Base-by-base conservation (phyloP, 2,113 vertebrate species). In the Phylloscopus trochiloides region DNA sequence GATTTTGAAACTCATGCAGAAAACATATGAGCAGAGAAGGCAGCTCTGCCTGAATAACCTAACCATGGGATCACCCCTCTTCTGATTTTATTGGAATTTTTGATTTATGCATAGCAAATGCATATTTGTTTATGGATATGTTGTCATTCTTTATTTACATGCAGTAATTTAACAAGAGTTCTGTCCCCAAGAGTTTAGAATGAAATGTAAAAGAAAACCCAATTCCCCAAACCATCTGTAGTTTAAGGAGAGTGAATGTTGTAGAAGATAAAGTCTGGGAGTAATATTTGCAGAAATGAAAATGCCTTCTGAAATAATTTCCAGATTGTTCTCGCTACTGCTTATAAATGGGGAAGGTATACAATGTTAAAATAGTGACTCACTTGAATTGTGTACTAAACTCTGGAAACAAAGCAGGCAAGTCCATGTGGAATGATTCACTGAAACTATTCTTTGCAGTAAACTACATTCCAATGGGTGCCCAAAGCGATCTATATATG, bases 341-440 rank as follows among this genome's bases (percentile, higher is more conserved):
- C 86, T 90, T 90, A 94, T 95, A 96, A 97, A 96, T 96, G 97
- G 95, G 94, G 96, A 97, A 97, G 80, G 75, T 97, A 95, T 91
- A 95, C 78, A 93, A 45, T 91, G 81, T 90, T 90, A 96, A 96
- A 97, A 88, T 85, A 74, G 55, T 96, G 90, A 95, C 84, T 97
- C 96, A 96, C 61, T 91, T 92, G 52, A 91, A 81, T 91, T 95
- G 95, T 95, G 89, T 96, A 68, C 81, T 86, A 70, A 83, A 95
- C 10, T 43, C 72, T 94, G 95, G 93, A 95, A 97, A 95, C 57
- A 96, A 91, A 94, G 36, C 43, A 90, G 67, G 21, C 54, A 89
- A 92, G 22, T 81, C 72, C 59, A 43, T 42, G 61, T 57, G 40
- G 71, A 90, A 88, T 90, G 40, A 96, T 67, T 96, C 78, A 91